Base-by-base conservation (phyloP, 2,113 vertebrate species). In the Cephalopholis sonnerati region DNA sequence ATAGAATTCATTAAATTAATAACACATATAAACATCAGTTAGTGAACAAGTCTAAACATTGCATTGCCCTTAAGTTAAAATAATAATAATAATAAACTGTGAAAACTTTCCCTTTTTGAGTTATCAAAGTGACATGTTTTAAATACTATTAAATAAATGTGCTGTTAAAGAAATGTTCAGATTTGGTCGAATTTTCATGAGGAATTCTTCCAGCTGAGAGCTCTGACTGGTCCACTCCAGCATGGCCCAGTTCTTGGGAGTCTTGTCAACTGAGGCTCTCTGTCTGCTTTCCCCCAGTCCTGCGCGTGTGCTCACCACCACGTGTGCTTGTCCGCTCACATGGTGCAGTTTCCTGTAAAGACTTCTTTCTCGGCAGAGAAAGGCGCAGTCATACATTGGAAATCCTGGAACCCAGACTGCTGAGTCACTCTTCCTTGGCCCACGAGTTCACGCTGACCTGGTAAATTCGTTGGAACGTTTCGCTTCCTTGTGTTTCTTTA, bases 1-100 rank as follows among this genome's bases (percentile, higher is more conserved):
- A 95, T 95, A 95, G 75, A 92, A 83, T 65, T 76, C 50, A 81
- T 93, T 94, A 93, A 94, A 89, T 95, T 93, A 93, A 84, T 70
- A 74, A 85, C 80, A 85, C 55, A 66, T 81, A 83, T 79, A 89
- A 71, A 85, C 44, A 86, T 61, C 72, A 80, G 51, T 89, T 84
- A 69, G 46, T 32, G 82, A 79, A 77, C 76, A 85, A 68, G 59
- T 87, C 68, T 25, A 12, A 84, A 89, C 82, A 88, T 79, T 88
- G 74, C 57, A 70, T 78, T 88, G 88, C 68, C 90, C 82, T 79
- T 57, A 63, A 69, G 70, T 80, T 36, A 82, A 65, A 62, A 72
- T 54, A 81, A 87, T 51, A 83, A 79, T 24, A 72, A 74, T 74
- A 65, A 63, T 59, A 63, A 82, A 74, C 41, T 76, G 76, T 89